phyloP scores from a whole-genome alignment of 2,113 vertebrate species.

The Chinchilla lanigera region DNA sequence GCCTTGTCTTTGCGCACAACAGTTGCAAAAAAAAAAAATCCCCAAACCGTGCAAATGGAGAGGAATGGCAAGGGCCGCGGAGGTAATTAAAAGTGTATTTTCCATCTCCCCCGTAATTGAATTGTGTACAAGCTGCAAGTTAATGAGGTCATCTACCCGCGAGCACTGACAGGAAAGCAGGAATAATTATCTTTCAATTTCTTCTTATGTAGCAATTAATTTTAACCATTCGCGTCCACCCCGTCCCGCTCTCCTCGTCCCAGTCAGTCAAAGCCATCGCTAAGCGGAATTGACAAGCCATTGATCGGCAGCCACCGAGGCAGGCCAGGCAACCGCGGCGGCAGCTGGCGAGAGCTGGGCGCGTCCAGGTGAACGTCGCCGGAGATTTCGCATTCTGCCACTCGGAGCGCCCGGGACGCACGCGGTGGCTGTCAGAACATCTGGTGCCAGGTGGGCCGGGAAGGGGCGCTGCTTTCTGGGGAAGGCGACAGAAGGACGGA shows the following conservation, averaged over 20 bases:
- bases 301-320: conserved; percentile 88
- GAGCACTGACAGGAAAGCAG: conserved; percentile 94
- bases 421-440: conserved; percentile 86
- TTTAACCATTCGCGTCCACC: conserved; percentile 91
- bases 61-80: conserved; percentile 91
- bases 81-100: conserved; percentile 99
- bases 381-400: conserved; percentile 91
- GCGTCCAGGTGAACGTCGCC: conserved; percentile 94
- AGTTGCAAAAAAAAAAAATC: conserved; percentile 70
- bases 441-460: conserved; percentile 91
- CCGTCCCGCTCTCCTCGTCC: conserved; percentile 84
- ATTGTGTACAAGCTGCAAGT: conserved; percentile 97
- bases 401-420: conserved; percentile 85
- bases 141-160: conserved; percentile 96
- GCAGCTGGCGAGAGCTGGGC: conserved; percentile 91
- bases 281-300: conserved; percentile 93
- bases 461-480: conserved; percentile 79
- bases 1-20: conserved; percentile 85
- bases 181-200: conserved; percentile 98
- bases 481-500: conserved; percentile 87
- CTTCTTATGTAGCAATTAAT: conserved; percentile 98
- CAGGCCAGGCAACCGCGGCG: conserved; percentile 89
- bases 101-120: conserved; percentile 96
- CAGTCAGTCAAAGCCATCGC: conserved; percentile 90
- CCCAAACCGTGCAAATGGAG: conserved; percentile 90